Conservation (phyloP, 2,888 invertebrate species). For the Caenorhabditis afra region DNA sequence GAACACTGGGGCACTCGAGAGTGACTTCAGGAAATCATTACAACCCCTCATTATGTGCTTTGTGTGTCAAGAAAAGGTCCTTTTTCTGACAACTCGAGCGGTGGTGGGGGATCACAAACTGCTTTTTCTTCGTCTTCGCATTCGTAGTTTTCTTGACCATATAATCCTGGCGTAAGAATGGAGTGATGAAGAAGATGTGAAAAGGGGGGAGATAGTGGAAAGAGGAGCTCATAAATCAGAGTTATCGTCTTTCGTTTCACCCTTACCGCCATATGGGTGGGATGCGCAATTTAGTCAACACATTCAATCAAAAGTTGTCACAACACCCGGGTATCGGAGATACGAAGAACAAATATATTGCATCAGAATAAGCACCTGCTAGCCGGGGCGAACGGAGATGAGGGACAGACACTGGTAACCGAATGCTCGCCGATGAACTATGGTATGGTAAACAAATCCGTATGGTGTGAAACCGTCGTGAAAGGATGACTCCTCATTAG, state of each 20-base stretch:
- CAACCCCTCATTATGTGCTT: constrained; percentile 49
- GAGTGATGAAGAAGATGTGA: background rate
- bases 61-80: constrained; percentile 40
- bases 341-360: constrained; percentile 18
- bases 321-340: background rate
- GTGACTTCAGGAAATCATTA: constrained; percentile 40
- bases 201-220: background rate
- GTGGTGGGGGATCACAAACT: constrained; percentile 42
- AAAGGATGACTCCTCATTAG: too few relatives aligned
- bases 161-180: background rate
- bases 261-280: constrained; percentile 23
- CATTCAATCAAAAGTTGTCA: constrained; percentile 52
- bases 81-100: constrained; percentile 18
- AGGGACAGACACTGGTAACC: constrained; percentile 9
- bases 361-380: constrained; percentile 23
- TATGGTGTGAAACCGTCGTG: too few relatives aligned
- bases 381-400: background rate
- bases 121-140: constrained; percentile 24
- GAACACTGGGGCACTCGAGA: constrained; percentile 3
- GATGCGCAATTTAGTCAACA: background rate
- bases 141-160: constrained; percentile 1
- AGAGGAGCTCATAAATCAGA: constrained; percentile 17
- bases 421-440: constrained; percentile 14
- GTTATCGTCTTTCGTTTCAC: constrained; percentile 12
- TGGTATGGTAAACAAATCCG: background rate